Conservation (phyloP, 1,140 invertebrate species). For the Sitobion miscanthi region DNA sequence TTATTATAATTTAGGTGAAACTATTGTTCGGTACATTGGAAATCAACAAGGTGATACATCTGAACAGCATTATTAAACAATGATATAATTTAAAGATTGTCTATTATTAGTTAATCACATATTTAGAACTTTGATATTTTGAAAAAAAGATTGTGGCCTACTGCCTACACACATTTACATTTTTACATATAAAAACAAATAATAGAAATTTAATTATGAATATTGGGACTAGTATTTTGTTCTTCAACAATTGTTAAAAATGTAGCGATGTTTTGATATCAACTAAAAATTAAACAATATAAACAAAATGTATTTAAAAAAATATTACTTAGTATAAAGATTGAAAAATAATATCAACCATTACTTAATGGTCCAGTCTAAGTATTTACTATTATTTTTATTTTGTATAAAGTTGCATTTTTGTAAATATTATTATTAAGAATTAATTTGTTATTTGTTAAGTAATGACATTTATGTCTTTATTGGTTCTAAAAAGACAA, state of each 20-base stretch:
- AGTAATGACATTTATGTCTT: background rate
- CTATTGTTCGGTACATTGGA: slow-evolving; percentile 30
- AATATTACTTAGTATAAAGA: background rate
- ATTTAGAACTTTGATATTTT: background rate
- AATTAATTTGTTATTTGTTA: background rate
- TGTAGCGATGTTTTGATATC: background rate
- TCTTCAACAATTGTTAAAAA: background rate
- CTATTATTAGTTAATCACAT: background rate
- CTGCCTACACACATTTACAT: background rate
- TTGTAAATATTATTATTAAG: background rate
- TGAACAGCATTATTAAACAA: slow-evolving; percentile 35
- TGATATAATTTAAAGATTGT: background rate
- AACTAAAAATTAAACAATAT: background rate
- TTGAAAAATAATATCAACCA: background rate
- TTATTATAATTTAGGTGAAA: slow-evolving; percentile 37
- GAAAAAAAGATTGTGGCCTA: background rate
- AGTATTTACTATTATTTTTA: slow-evolving; percentile 1
- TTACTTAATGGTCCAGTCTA: background rate
- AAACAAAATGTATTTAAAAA: background rate
- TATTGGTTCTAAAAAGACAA: background rate
- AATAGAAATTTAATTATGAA: background rate
- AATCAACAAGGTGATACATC: background rate
- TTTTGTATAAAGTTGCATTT: background rate
- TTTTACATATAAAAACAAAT: background rate
- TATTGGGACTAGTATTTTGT: background rate